A percentile compares a stretch with the other conserved stretches of the same genome.
Conservation (phyloP, 2,113 vertebrate species). For the Hirundichthys speculiger region DNA sequence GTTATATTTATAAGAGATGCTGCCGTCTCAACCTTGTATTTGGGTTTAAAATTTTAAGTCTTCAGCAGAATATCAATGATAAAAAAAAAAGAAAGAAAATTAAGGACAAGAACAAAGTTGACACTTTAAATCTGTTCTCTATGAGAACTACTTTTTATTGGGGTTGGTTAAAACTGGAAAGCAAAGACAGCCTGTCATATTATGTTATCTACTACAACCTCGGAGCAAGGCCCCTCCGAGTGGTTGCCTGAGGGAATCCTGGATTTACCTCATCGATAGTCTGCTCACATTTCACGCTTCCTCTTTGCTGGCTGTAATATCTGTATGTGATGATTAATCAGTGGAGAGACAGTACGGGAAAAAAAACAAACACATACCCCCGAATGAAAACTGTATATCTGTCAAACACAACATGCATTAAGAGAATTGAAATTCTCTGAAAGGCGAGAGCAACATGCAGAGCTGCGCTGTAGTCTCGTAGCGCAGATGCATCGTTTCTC, state of each 20-base stretch:
- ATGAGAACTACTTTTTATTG: slow-evolving; percentile 10
- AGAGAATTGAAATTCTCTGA: background rate
- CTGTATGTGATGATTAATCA: slow-evolving; percentile 27
- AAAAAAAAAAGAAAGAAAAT: background rate
- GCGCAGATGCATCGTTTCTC: slow-evolving; percentile 44
- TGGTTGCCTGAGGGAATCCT: slow-evolving; percentile 37
- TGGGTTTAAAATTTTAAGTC: background rate
- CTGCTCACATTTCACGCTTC: slow-evolving; percentile 31
- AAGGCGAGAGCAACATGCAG: slow-evolving; percentile 39
- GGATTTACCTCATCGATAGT: slow-evolving; percentile 48
- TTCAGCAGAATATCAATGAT: background rate
- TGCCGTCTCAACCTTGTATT: too few relatives aligned
- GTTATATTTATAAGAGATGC: too few relatives aligned
- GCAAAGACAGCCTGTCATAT: slow-evolving; percentile 10
- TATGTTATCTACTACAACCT: slow-evolving; percentile 26
- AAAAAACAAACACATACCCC: background rate
- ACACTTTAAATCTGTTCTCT: slow-evolving; percentile 3
- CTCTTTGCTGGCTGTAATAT: slow-evolving; percentile 23
- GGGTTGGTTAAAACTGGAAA: slow-evolving; percentile 1
- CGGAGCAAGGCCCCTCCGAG: slow-evolving; percentile 20
- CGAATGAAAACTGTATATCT: slow-evolving; percentile 3
- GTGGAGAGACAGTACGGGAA: slow-evolving; percentile 3
- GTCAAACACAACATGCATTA: background rate
- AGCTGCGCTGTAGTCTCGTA: slow-evolving; percentile 16
- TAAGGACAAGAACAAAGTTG: background rate